phyloP scores from a whole-genome alignment of 2,888 invertebrate genomes.

The Tipula vernalis region DNA sequence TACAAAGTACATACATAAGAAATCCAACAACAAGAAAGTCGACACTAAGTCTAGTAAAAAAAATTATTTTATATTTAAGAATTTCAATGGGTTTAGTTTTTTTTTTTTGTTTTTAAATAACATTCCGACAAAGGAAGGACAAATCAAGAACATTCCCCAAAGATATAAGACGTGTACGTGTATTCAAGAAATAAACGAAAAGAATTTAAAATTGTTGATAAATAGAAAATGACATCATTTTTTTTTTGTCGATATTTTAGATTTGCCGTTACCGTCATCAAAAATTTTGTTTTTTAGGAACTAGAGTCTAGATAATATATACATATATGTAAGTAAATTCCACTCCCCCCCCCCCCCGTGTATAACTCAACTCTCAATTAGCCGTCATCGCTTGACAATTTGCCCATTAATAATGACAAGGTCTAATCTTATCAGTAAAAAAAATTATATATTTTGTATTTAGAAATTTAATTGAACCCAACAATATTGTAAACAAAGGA shows the following conservation, averaged over 20 bases:
- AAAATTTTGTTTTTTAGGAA: background rate
- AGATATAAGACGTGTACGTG: background rate
- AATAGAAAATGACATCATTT: conserved; percentile 1
- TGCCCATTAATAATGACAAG: background rate
- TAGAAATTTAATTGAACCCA: background rate
- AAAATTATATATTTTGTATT: background rate
- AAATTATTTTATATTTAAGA: background rate
- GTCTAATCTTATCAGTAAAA: background rate
- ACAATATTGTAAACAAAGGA: background rate
- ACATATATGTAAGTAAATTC: background rate
- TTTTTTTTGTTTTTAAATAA: background rate
- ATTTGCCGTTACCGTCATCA: background rate
- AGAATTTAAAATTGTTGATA: background rate
- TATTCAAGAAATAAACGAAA: background rate
- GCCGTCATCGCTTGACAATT: background rate
- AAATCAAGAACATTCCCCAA: conserved; percentile 9
- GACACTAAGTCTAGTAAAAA: conserved; percentile 9
- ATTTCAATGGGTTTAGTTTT: background rate
- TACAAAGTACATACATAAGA: background rate
- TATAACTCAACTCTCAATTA: background rate
- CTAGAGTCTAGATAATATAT: background rate
- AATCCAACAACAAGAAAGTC: conserved; percentile 7
- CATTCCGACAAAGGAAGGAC: conserved; percentile 8
- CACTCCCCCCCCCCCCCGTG: background rate
- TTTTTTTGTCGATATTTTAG: background rate